Base-by-base conservation (phyloP, 37 sponge, comb jelly and placozoan species). In the Geodia barretti region DNA sequence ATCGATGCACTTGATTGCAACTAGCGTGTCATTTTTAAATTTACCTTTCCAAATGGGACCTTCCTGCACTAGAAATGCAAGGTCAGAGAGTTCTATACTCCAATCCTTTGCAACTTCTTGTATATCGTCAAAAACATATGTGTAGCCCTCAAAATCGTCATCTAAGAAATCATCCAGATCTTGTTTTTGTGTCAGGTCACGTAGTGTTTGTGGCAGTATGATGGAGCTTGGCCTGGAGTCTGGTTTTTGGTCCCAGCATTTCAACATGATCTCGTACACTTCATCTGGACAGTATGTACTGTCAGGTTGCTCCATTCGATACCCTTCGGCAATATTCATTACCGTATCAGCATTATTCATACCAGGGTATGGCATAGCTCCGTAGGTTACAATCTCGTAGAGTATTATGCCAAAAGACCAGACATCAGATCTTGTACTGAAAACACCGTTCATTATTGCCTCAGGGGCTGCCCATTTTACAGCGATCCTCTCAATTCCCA, bases 391-490 rank as follows among this genome's bases (percentile, higher is more conserved):
- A 1, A 94, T 62, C 43, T 94, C 95, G 5, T 84, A 83, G 62
- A 94, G 72, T 20, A 94, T 75, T 36, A 94, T 83, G 39, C 95
- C 95, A 66, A 82, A 94, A 23, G 87, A 86, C 95, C 91, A 94
- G 64, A 93, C 94, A 38, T 93, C 94, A 26, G 94, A 93, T 70
- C 89, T 93, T 37, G 83, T 72, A 70, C 73, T 84, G 80, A 88
- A 88, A 20, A 75, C 58, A 25, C 64, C 62, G 33, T 83, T 39
- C 39, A 84, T 63, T 30, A 69, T 68, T 37, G 79, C 84, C 66
- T 88, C 89, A 24, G 89, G 89, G 29, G 95, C 91, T 5, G 91
- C 90, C 95, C 95, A 94, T 66, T 88, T 90, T 36, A 90, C 83
- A 21, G 95, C 78, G 3, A 84, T 8, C 62, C 11, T 83, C n/a